These are phyloP conservation scores for Orientallactaga bullata DNA, from an alignment of 2,113 vertebrate genomes.

Conservation along the genomic window DNA sequence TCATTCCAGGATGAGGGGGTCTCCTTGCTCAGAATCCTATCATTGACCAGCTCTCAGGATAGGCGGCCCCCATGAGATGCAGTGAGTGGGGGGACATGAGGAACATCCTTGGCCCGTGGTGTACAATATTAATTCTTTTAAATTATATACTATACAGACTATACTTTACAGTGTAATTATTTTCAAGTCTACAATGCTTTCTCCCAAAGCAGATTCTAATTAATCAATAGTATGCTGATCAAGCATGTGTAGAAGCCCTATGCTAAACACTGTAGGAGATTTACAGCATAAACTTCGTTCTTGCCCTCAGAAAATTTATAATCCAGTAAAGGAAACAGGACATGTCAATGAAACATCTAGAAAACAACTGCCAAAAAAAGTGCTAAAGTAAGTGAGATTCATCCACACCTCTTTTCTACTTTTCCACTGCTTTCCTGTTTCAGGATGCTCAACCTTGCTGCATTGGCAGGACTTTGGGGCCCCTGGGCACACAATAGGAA, in stretches of 20 bases:
- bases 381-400: slow-evolving; percentile 32
- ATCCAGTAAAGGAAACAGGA: neutral
- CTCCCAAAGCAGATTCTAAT: slow-evolving; percentile 27
- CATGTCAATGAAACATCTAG: neutral
- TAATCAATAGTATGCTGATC: slow-evolving; percentile 61
- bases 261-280: slow-evolving; percentile 48
- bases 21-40: neutral
- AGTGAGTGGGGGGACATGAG: neutral
- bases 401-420: neutral
- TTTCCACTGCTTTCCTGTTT: neutral
- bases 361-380: slow-evolving; percentile 41
- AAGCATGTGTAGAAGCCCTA: slow-evolving; percentile 35
- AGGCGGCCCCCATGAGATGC: neutral
- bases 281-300: slow-evolving; percentile 30
- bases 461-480: neutral
- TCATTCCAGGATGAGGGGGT: neutral
- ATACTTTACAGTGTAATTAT: neutral
- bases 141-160: neutral
- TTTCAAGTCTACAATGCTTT: neutral
- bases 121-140: neutral
- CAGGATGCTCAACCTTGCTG: neutral
- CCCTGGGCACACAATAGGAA: accelerated
- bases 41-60: neutral
- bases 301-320: slow-evolving; percentile 44
- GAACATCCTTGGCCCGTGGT: neutral